A percentile compares a stretch with the other conserved stretches of the same genome.
Evolutionary conservation across 1,140 invertebrate genomes (phyloP).

Genomic region (Calephelis nemesis): DNA sequence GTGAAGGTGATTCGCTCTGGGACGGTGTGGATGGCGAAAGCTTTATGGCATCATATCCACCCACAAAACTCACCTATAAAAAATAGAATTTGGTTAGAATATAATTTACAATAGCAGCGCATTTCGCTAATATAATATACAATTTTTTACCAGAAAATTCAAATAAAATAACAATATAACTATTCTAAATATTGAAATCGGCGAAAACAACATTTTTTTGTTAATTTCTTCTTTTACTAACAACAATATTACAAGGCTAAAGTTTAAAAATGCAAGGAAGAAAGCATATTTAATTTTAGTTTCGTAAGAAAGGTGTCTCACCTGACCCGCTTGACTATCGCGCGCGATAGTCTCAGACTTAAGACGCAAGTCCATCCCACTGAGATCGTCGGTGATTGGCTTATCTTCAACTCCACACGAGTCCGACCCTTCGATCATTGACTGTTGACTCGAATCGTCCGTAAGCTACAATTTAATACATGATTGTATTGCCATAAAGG

Average conservation of each 20-base stretch:
- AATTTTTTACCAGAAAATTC: too few species aligned
- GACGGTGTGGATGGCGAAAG: conserved; percentile 54
- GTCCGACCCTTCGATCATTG: conserved; percentile 49
- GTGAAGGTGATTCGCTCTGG: conserved; percentile 50
- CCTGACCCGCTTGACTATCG: conserved; percentile 48
- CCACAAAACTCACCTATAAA: conserved; percentile 70
- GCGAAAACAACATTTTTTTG: too few species aligned
- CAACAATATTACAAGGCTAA: not conserved
- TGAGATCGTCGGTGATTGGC: conserved; percentile 45
- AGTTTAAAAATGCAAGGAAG: not conserved
- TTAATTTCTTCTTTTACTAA: not conserved
- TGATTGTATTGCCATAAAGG: not conserved
- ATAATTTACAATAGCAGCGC: too few species aligned
- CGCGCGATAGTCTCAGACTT: conserved; percentile 73
- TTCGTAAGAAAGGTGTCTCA: not conserved
- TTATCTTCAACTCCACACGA: conserved; percentile 53
- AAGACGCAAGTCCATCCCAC: conserved; percentile 78
- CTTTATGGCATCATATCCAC: conserved; percentile 67
- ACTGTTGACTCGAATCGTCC: conserved; percentile 84
- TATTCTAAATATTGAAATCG: too few species aligned
- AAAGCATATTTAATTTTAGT: not conserved
- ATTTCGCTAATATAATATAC: too few species aligned
- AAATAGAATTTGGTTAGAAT: not conserved
- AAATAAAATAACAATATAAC: too few species aligned
- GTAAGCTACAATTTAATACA: conserved; percentile 48